A percentile compares a stretch with the other conserved stretches of the same genome.
Evolutionary conservation across 2,888 invertebrate genomes (phyloP).

Genomic region (Lapara coniferarum): DNA sequence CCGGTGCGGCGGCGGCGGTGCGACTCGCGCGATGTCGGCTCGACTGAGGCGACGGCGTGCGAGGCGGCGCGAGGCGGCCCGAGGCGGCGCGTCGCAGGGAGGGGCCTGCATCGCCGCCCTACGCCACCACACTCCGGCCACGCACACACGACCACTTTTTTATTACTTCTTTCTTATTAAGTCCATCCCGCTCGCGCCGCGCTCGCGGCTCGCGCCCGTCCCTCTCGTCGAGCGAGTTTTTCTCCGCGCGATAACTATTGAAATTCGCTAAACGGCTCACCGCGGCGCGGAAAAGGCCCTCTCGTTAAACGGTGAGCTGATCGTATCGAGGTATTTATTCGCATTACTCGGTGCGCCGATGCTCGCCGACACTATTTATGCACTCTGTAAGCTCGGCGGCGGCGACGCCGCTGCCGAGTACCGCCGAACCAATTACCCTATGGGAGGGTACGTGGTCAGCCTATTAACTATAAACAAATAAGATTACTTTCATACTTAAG

Average conservation of each 20-base stretch:
- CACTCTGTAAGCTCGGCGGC: slow-evolving; percentile 54
- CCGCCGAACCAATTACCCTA: slow-evolving; percentile 51
- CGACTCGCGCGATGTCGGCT: slow-evolving; percentile 73
- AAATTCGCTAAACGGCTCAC: slow-evolving; percentile 83
- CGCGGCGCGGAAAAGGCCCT: slow-evolving; percentile 81
- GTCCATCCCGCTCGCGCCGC: slow-evolving; percentile 72
- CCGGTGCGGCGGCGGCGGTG: slow-evolving; percentile 76
- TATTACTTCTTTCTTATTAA: slow-evolving; percentile 81
- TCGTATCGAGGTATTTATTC: slow-evolving; percentile 80
- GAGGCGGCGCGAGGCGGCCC: slow-evolving; percentile 60
- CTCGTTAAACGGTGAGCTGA: slow-evolving; percentile 81
- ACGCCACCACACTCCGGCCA: slow-evolving; percentile 80
- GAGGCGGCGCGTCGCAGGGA: slow-evolving; percentile 75
- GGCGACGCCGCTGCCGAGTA: slow-evolving; percentile 43
- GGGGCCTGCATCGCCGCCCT: slow-evolving; percentile 81
- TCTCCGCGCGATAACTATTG: slow-evolving; percentile 83
- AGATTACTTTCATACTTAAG: slow-evolving; percentile 43
- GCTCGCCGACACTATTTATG: slow-evolving; percentile 73
- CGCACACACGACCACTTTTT: slow-evolving; percentile 81
- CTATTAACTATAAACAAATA: slow-evolving; percentile 61
- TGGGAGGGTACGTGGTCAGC: slow-evolving; percentile 55
- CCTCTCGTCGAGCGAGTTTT: slow-evolving; percentile 74
- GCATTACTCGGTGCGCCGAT: slow-evolving; percentile 67
- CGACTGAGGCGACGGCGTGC: slow-evolving; percentile 71
- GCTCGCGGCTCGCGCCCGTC: slow-evolving; percentile 57